Evolutionary conservation across 2,113 vertebrate genomes (phyloP).

Genomic region (Cynopterus brachyotis): DNA sequence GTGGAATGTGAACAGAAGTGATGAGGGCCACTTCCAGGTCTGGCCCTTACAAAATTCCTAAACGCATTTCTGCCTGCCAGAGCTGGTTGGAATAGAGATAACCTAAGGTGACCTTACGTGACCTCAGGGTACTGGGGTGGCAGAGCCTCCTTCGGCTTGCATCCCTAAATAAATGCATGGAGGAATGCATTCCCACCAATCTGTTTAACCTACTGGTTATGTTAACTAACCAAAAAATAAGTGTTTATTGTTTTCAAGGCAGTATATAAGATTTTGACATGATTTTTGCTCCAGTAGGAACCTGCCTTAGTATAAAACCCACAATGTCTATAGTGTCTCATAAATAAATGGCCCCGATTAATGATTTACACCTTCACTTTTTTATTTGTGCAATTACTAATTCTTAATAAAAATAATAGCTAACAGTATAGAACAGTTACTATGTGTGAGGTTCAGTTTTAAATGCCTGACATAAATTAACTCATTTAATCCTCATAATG

Average conservation of each 20-base stretch:
- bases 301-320: not conserved
- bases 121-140: not conserved
- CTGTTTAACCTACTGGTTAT: not conserved
- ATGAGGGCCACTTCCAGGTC: not conserved
- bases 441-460: not conserved
- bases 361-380: not conserved
- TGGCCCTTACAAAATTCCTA: not conserved
- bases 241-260: not conserved
- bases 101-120: not conserved
- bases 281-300: not conserved
- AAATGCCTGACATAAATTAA: conserved; percentile 26
- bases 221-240: not conserved
- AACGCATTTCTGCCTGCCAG: not conserved
- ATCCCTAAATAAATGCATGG: not conserved
- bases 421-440: not conserved
- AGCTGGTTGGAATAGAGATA: not conserved
- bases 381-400: conserved; percentile 8
- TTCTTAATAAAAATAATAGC: conserved; percentile 1
- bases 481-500: not conserved
- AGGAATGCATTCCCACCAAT: not conserved
- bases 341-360: not conserved
- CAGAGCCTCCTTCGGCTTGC: not conserved
- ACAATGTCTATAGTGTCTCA: not conserved
- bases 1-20: not conserved
- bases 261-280: not conserved